phyloP scores from a whole-genome alignment of 2,888 invertebrate genomes.

The Bimastos eiseni region DNA sequence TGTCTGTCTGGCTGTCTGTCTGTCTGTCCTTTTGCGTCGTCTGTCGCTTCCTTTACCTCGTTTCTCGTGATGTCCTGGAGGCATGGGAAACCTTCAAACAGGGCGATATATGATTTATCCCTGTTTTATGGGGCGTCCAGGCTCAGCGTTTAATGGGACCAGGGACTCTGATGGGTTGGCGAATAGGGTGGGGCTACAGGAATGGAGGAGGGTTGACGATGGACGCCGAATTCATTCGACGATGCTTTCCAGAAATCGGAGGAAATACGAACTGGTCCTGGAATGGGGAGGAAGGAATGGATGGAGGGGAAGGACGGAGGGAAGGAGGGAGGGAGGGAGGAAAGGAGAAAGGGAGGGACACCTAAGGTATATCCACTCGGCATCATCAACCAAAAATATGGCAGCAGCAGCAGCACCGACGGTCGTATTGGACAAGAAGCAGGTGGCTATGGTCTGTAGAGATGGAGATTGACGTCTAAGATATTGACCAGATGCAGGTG shows the following conservation, averaged over 20 bases:
- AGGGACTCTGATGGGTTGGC: not conserved
- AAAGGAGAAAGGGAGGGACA: no score
- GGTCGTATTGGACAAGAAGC: not conserved
- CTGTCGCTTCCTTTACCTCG: not conserved
- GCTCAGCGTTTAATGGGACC: not conserved
- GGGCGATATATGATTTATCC: slow-evolving; percentile 3
- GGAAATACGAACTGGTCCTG: not conserved
- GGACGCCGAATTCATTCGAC: not conserved
- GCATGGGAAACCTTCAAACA: not conserved
- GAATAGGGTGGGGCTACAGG: not conserved
- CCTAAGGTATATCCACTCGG: no score
- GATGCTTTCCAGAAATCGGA: slow-evolving; percentile 1
- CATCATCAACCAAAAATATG: not conserved
- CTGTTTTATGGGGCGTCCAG: not conserved
- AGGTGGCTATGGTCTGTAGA: not conserved
- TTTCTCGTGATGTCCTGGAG: not conserved
- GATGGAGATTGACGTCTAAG: not conserved
- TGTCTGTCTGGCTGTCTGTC: not conserved
- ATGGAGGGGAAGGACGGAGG: not conserved
- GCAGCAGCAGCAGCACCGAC: not conserved
- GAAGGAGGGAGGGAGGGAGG: no score
- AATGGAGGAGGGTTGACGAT: not conserved
- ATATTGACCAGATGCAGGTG: not conserved
- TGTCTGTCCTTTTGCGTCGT: not conserved
- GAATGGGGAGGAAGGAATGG: not conserved